phyloP scores from a whole-genome alignment of 2,888 invertebrate genomes.

The Ischnus inquisitorius region DNA sequence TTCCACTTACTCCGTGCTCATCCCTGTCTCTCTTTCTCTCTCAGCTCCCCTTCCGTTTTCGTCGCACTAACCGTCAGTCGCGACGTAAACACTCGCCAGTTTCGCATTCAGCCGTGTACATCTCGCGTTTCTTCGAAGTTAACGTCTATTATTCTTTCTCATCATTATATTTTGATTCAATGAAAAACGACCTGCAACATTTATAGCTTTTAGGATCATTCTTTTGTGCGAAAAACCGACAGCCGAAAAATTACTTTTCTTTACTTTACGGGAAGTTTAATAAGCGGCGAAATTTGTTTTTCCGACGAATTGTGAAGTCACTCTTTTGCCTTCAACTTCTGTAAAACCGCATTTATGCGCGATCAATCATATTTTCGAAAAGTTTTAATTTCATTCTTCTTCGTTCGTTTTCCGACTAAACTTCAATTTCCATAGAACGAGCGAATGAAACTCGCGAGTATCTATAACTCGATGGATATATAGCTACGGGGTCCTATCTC shows the following conservation, averaged over 20 bases:
- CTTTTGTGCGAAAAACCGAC: too few relatives aligned
- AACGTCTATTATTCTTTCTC: background rate
- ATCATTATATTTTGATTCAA: background rate
- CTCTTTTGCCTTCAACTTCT: background rate
- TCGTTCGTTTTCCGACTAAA: background rate
- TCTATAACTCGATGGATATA: background rate
- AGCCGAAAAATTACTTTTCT: too few relatives aligned
- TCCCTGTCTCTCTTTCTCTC: background rate
- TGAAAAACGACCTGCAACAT: background rate
- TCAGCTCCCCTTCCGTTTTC: constrained; percentile 17
- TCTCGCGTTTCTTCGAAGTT: background rate
- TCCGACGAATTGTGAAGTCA: background rate
- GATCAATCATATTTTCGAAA: background rate
- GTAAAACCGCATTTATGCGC: background rate
- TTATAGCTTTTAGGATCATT: background rate
- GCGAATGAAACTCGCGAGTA: constrained; percentile 11
- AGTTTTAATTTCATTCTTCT: background rate
- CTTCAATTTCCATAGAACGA: constrained; percentile 1
- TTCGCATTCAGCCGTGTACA: background rate
- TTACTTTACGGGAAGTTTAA: too few relatives aligned
- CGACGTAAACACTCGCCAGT: constrained; percentile 18
- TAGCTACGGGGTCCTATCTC: background rate
- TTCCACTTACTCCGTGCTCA: constrained; percentile 21
- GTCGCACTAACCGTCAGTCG: constrained; percentile 10
- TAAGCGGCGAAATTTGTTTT: too few relatives aligned